phyloP scores from a whole-genome alignment of 30 jellyfish, hydroid and myxozoan species.

The Rhopilema esculentum region DNA sequence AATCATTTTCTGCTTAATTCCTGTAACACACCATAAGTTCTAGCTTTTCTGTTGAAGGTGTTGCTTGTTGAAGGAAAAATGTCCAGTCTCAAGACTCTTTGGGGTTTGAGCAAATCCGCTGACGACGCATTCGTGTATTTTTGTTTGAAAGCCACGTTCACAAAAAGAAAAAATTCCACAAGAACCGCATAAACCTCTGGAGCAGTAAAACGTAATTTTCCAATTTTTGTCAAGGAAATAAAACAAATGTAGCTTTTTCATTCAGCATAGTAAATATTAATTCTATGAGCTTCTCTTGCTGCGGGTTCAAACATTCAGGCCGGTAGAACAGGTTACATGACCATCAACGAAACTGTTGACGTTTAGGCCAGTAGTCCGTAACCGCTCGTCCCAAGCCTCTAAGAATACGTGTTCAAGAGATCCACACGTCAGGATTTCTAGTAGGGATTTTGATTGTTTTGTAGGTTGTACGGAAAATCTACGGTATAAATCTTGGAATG shows the following conservation, averaged over 20 bases:
- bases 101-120: not conserved
- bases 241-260: too few species aligned
- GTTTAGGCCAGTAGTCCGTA: not conserved
- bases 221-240: not conserved
- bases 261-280: not conserved
- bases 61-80: not conserved
- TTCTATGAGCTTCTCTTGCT: not conserved
- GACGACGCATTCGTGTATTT: not conserved
- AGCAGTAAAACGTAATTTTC: not conserved
- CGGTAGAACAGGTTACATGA: not conserved
- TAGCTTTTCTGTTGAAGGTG: not conserved
- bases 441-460: too few species aligned
- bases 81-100: not conserved
- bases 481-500: too few species aligned
- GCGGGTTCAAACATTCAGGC: not conserved
- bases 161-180: not conserved
- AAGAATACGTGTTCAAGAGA: not conserved
- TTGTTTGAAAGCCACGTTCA: not conserved
- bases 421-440: too few species aligned
- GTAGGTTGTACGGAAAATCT: too few species aligned
- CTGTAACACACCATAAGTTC: not conserved
- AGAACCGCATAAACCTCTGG: not conserved
- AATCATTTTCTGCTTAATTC: constrained; percentile 6
- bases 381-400: not conserved
- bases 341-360: not conserved